Conservation (phyloP, 2,113 vertebrate genomes). For the Austrofundulus limnaeus region DNA sequence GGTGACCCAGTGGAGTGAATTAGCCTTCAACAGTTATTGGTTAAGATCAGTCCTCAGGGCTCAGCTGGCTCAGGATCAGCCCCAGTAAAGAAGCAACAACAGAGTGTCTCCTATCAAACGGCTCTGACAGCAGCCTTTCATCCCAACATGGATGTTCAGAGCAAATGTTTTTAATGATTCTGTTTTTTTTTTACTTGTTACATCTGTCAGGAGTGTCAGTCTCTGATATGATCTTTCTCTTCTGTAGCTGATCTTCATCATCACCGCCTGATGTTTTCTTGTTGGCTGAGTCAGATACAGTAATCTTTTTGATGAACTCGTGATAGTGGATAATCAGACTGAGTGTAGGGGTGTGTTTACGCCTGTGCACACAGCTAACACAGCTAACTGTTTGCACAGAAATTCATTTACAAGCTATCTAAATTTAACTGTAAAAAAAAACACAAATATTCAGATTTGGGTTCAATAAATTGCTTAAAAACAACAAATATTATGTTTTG, state of each 20-base stretch:
- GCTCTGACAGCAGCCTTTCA: constrained; percentile 25
- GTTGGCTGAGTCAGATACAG: too few species aligned
- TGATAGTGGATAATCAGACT: too few species aligned
- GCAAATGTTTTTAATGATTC: constrained; percentile 3
- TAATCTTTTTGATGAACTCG: too few species aligned
- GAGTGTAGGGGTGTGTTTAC: too few species aligned
- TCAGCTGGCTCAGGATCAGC: constrained; percentile 37
- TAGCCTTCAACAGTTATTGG: constrained; percentile 39
- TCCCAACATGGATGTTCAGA: constrained; percentile 10
- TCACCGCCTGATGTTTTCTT: neutral
- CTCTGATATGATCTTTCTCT: neutral
- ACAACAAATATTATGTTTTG: too few species aligned
- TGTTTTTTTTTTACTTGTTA: constrained; percentile 8
- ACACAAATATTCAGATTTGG: too few species aligned
- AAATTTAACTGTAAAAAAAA: too few species aligned
- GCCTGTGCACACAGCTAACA: too few species aligned
- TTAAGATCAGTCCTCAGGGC: constrained; percentile 34
- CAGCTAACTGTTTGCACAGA: too few species aligned
- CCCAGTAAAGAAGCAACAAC: constrained; percentile 26
- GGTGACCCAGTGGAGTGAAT: constrained; percentile 39
- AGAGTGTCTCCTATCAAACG: constrained; percentile 31
- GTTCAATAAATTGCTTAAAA: too few species aligned
- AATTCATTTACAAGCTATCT: too few species aligned
- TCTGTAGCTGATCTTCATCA: constrained; percentile 20
- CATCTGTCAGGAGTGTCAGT: constrained; percentile 24